These are phyloP conservation scores for Lasioglossum zephyrum DNA, from an alignment of 2,888 invertebrate species.

Conservation along the genomic window DNA sequence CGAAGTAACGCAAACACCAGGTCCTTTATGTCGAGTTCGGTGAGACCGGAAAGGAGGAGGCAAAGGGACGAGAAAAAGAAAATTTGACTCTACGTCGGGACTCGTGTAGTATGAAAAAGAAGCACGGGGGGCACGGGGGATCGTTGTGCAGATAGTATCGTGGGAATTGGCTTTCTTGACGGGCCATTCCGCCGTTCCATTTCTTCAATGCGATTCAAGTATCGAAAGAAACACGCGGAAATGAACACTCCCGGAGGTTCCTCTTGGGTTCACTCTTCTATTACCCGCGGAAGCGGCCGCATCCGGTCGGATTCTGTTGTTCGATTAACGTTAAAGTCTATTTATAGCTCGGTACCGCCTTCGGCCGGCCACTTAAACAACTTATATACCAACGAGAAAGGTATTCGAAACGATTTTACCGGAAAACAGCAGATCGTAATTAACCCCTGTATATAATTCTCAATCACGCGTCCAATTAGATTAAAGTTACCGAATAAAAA, in stretches of 20 bases:
- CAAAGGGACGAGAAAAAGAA: not conserved
- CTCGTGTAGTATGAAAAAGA: slow-evolving; percentile 12
- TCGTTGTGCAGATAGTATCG: slow-evolving; percentile 35
- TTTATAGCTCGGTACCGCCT: slow-evolving; percentile 11
- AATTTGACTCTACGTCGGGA: not conserved
- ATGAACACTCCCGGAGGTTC: slow-evolving; percentile 35
- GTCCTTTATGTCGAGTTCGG: not conserved
- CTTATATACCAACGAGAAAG: not conserved
- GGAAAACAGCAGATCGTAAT: not conserved
- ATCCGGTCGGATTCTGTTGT: slow-evolving; percentile 21
- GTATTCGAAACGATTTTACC: not conserved
- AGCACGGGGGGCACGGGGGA: slow-evolving; percentile 1
- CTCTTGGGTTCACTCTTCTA: slow-evolving; percentile 9
- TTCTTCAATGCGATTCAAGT: slow-evolving; percentile 31
- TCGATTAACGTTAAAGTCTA: slow-evolving; percentile 38
- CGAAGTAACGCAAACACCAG: not conserved
- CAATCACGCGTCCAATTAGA: not conserved
- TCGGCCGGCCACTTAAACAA: not conserved
- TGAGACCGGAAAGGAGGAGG: not conserved
- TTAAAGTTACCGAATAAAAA: not conserved
- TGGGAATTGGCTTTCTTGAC: slow-evolving; percentile 37
- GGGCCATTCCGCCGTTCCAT: not conserved
- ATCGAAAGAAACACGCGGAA: slow-evolving; percentile 34
- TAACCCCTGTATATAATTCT: not conserved
- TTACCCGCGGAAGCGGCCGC: slow-evolving; percentile 11